Conservation (phyloP, 2,797 vertebrate species). For the Melanotaenia maccullochi region DNA sequence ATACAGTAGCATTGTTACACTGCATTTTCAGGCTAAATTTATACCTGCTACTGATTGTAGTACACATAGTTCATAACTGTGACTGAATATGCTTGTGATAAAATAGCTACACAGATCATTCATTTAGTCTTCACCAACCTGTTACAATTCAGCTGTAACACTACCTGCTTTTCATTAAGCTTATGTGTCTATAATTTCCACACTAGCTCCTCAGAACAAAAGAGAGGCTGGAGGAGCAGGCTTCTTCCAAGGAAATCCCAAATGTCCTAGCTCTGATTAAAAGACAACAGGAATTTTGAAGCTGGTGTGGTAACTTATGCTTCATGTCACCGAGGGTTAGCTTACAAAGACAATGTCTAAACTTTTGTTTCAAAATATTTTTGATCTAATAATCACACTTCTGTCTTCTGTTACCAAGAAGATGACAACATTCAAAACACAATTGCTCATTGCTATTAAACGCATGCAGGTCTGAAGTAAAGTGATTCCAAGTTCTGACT, state of each 20-base stretch:
- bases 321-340: not conserved
- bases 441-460: not conserved
- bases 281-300: not conserved
- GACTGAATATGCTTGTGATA: not conserved
- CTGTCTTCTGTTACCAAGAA: not conserved
- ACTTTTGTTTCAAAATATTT: not conserved
- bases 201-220: not conserved
- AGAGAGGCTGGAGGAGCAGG: not conserved
- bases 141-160: not conserved
- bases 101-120: not conserved
- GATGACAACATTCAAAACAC: too few species aligned
- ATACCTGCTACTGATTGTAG: not conserved
- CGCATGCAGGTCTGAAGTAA: not conserved
- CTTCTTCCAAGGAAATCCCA: not conserved
- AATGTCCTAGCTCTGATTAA: not conserved
- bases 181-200: not conserved
- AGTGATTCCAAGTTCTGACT: not conserved
- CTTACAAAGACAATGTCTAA: not conserved
- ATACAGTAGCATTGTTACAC: not conserved
- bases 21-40: not conserved
- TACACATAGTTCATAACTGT: not conserved
- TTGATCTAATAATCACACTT: not conserved
- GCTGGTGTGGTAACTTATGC: too few species aligned
- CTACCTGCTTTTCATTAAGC: not conserved
- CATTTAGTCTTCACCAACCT: not conserved